Evolutionary conservation across 2,797 vertebrate genomes (phyloP).

Genomic region (Chrosomus eos): DNA sequence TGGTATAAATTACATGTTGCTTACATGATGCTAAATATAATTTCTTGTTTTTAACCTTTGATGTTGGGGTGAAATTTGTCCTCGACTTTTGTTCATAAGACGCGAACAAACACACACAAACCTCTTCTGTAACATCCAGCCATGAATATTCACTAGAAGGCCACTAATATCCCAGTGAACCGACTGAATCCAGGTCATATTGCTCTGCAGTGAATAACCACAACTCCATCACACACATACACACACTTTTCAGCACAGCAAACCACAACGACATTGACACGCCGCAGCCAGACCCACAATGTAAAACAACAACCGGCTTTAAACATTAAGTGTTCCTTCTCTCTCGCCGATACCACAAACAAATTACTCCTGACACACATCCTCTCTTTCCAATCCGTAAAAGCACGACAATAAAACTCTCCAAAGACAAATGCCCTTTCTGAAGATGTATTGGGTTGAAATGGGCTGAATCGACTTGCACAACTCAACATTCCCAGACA

Average conservation of each 20-base stretch:
- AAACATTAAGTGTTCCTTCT: conserved; percentile 48
- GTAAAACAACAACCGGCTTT: conserved; percentile 47
- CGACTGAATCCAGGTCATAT: conserved; percentile 45
- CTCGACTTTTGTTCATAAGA: not conserved
- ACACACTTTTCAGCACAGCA: conserved; percentile 50
- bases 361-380: conserved; percentile 44
- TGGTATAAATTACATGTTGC: not conserved
- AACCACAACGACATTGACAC: conserved; percentile 53
- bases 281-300: conserved; percentile 56
- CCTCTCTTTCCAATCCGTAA: conserved; percentile 24
- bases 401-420: conserved; percentile 38
- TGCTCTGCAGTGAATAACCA: conserved; percentile 46
- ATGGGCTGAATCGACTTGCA: conserved; percentile 33
- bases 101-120: conserved; percentile 9
- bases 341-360: conserved; percentile 49
- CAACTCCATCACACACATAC: conserved; percentile 43
- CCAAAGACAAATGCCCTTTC: conserved; percentile 43
- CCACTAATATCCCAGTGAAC: conserved; percentile 44
- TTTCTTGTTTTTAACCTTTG: not conserved
- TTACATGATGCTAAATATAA: not conserved
- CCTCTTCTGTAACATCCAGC: not conserved
- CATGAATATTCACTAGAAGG: conserved; percentile 32
- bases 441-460: conserved; percentile 39
- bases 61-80: not conserved
- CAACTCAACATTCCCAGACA: conserved; percentile 48